These are phyloP conservation scores for Acipenser transmontanus DNA, from an alignment of 2,797 vertebrate species.

Conservation along the genomic window DNA sequence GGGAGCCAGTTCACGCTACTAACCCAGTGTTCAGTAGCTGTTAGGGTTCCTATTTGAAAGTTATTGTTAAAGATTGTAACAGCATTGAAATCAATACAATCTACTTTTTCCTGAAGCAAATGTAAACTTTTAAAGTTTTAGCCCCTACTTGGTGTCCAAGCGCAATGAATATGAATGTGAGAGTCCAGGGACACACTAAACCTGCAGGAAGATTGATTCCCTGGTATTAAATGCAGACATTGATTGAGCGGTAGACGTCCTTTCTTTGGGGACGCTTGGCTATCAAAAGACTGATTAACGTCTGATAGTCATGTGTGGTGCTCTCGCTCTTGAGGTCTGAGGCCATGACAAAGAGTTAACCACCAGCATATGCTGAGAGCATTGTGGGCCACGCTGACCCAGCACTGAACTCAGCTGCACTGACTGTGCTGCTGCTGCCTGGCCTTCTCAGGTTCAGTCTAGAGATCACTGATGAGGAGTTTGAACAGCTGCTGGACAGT, in stretches of 20 bases:
- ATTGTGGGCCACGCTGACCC: constrained; percentile 64
- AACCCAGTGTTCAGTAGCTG: too few relatives aligned
- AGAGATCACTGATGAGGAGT: constrained; percentile 77
- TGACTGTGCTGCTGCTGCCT: constrained; percentile 38
- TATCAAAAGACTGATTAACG: constrained; percentile 86
- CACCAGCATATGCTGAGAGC: constrained; percentile 81
- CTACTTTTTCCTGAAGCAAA: too few relatives aligned
- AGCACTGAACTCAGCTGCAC: constrained; percentile 53
- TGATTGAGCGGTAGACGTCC: constrained; percentile 67
- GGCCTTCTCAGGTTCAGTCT: constrained; percentile 61
- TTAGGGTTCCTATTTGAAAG: too few relatives aligned
- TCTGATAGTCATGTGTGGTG: constrained; percentile 76
- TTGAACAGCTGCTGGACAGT: constrained; percentile 76
- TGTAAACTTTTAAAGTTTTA: too few relatives aligned
- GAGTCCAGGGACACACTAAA: too few relatives aligned
- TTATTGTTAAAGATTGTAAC: too few relatives aligned
- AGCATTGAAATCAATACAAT: too few relatives aligned
- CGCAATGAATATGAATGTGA: too few relatives aligned
- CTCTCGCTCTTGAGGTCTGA: constrained; percentile 58
- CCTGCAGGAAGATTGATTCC: not conserved
- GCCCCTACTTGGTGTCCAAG: too few relatives aligned
- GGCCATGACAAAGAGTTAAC: constrained; percentile 83
- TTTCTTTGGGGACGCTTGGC: constrained; percentile 77
- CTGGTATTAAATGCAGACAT: constrained; percentile 22
- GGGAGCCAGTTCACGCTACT: too few relatives aligned